Evolutionary conservation across 2,888 invertebrate genomes (phyloP).

Genomic region (Abrostola triplasia): DNA sequence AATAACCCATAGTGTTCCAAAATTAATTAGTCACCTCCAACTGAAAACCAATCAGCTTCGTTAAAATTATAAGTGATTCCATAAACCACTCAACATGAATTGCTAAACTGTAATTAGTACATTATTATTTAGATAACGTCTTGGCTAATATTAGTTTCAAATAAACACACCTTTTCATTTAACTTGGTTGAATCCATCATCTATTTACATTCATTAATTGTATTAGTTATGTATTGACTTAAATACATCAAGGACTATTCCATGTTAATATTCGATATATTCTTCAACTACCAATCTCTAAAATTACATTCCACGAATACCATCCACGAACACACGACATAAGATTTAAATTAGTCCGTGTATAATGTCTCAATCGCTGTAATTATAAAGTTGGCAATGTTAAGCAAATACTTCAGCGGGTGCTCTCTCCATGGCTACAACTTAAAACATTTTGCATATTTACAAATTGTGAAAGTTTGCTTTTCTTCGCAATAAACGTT

Average conservation of each 20-base stretch:
- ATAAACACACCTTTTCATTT: no score
- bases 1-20: no score
- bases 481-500: conserved; percentile 8
- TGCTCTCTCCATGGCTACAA: conserved; percentile 18
- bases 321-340: not conserved
- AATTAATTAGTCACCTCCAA: no score
- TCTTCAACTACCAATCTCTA: not conserved
- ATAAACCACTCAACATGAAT: no score
- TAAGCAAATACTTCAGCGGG: conserved; percentile 12
- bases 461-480: conserved; percentile 20
- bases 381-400: conserved; percentile 38
- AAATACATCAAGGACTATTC: not conserved
- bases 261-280: conserved; percentile 2
- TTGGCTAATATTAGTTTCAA: no score
- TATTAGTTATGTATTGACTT: not conserved
- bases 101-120: no score
- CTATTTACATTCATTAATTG: not conserved
- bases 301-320: conserved; percentile 8
- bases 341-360: conserved; percentile 28
- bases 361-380: conserved; percentile 21
- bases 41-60: no score
- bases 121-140: no score
- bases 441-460: conserved; percentile 21
- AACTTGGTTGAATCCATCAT: not conserved
- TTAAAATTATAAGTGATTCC: no score